A percentile compares a stretch with the other conserved stretches of the same genome.
These are phyloP conservation scores for Phataginus tricuspis DNA, from an alignment of 2,797 vertebrate species.

Conservation along the genomic window DNA sequence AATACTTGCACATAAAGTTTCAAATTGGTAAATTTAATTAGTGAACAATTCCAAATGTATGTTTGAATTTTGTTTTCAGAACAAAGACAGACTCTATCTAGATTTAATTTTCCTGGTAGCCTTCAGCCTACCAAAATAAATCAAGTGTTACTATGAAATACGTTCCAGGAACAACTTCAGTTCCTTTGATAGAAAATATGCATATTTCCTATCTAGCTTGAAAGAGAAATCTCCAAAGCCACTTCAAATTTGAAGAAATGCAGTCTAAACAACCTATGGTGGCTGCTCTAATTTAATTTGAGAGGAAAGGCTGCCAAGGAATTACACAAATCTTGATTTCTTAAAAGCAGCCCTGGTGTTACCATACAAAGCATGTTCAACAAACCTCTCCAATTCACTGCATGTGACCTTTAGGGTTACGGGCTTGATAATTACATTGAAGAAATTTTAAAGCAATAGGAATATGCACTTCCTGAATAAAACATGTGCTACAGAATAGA, in stretches of 20 bases:
- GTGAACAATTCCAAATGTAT: background rate
- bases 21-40: conserved; percentile 39
- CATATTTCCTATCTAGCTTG: conserved; percentile 28
- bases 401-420: background rate
- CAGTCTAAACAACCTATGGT: background rate
- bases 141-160: conserved; percentile 45
- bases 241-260: conserved; percentile 34
- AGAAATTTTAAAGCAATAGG: background rate
- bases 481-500: background rate
- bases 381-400: background rate
- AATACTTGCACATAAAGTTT: background rate
- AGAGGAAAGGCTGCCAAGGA: conserved; percentile 43
- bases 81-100: background rate
- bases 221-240: conserved; percentile 55
- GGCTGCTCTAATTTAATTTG: conserved; percentile 44
- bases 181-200: conserved; percentile 43
- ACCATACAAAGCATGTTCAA: background rate
- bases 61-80: conserved; percentile 17
- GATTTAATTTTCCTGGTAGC: background rate
- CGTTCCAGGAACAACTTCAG: background rate
- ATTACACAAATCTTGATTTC: background rate
- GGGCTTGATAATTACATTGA: background rate
- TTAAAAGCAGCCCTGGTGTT: background rate
- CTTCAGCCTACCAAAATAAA: conserved; percentile 33
- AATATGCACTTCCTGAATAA: conserved; percentile 35